A percentile compares a stretch with the other conserved stretches of the same genome.
Conservation (phyloP, 2,888 invertebrate genomes). For the Drosophila ezoana region DNA sequence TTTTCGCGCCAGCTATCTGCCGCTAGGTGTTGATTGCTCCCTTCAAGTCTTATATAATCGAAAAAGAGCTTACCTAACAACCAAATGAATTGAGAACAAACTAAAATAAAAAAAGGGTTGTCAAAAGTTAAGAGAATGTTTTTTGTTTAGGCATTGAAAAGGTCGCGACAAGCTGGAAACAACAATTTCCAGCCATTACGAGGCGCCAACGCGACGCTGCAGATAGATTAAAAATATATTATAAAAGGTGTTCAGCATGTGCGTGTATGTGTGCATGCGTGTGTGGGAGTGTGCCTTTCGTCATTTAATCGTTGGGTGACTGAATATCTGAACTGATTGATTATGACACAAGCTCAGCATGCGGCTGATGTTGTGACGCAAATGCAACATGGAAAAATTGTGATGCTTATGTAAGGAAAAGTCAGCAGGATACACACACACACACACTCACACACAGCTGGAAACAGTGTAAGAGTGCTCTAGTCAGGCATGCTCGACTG, state of each 20-base stretch:
- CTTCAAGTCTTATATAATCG: slow-evolving; percentile 28
- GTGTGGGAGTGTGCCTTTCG: neutral
- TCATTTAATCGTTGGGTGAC: slow-evolving; percentile 1
- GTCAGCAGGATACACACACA: slow-evolving; percentile 34
- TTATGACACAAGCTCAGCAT: slow-evolving; percentile 49
- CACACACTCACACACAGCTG: neutral
- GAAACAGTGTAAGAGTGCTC: neutral
- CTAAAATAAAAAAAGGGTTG: slow-evolving; percentile 36
- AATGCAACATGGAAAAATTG: slow-evolving; percentile 42
- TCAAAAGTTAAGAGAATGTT: slow-evolving; percentile 16
- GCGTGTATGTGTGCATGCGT: neutral
- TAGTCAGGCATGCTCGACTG: too few relatives aligned
- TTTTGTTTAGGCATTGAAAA: slow-evolving; percentile 17
- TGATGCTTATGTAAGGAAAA: slow-evolving; percentile 66
- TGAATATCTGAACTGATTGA: slow-evolving; percentile 53
- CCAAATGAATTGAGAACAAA: slow-evolving; percentile 18
- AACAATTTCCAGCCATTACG: slow-evolving; percentile 6
- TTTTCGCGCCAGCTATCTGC: slow-evolving; percentile 11
- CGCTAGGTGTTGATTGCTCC: neutral
- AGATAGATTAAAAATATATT: slow-evolving; percentile 26
- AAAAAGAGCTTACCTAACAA: slow-evolving; percentile 60
- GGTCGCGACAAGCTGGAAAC: slow-evolving; percentile 51
- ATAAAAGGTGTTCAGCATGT: neutral
- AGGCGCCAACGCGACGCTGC: slow-evolving; percentile 22
- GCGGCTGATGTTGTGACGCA: slow-evolving; percentile 61